A percentile compares a stretch with the other conserved stretches of the same genome.
phyloP scores from a whole-genome alignment of 2,797 vertebrate species.

The Pipistrellus kuhlii region DNA sequence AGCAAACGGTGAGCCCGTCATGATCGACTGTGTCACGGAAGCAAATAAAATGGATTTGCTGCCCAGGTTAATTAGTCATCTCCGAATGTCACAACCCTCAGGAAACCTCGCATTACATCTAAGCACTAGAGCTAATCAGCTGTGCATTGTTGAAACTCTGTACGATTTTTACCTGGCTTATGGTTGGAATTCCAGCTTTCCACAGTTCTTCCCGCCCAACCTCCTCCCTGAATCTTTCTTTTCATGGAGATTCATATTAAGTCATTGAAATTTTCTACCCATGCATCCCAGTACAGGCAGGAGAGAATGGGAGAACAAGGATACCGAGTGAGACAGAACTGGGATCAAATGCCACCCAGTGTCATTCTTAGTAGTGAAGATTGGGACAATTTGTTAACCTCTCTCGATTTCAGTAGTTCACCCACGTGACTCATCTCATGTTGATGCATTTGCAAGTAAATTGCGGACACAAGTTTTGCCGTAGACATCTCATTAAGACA shows the following conservation, averaged over 20 bases:
- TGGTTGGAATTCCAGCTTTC: conserved; percentile 56
- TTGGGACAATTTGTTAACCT: not conserved
- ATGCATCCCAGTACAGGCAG: not conserved
- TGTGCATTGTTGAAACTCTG: conserved; percentile 76
- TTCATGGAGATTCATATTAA: not conserved
- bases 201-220: not conserved
- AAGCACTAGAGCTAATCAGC: conserved; percentile 86
- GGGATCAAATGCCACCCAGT: not conserved
- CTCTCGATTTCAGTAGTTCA: not conserved
- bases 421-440: not conserved
- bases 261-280: conserved; percentile 48
- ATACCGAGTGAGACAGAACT: not conserved
- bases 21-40: conserved; percentile 83
- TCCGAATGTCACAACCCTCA: conserved; percentile 77
- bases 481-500: not conserved
- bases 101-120: conserved; percentile 77
- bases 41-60: conserved; percentile 85
- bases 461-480: not conserved
- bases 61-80: conserved; percentile 87
- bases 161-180: conserved; percentile 79
- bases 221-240: conserved; percentile 51
- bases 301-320: not conserved
- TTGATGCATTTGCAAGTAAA: not conserved
- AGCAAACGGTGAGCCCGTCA: conserved; percentile 84
- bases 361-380: not conserved